A percentile compares a stretch with the other conserved stretches of the same genome.
Conservation (phyloP, 2,797 vertebrate species). For the Pangasius larnaudii region DNA sequence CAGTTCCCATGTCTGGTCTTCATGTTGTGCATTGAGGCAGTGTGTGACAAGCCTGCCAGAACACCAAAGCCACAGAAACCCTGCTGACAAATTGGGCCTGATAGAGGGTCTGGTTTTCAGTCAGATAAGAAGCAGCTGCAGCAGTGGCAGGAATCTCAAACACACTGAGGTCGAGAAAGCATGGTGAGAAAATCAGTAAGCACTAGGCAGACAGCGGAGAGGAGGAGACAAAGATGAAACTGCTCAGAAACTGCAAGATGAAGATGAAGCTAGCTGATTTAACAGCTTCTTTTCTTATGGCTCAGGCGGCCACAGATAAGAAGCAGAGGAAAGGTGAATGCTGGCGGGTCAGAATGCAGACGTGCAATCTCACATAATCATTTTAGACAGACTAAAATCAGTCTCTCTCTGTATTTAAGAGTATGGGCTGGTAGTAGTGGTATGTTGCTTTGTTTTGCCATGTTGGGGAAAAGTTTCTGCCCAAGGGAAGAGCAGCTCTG, state of each 20-base stretch:
- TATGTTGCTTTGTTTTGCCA: slow-evolving; percentile 43
- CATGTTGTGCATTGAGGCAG: slow-evolving; percentile 60
- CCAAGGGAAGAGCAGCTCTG: neutral
- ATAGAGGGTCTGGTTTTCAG: slow-evolving; percentile 66
- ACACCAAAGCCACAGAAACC: slow-evolving; percentile 60
- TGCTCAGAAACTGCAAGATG: neutral
- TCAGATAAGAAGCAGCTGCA: slow-evolving; percentile 33
- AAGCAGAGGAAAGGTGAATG: slow-evolving; percentile 40
- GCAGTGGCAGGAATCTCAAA: slow-evolving; percentile 35
- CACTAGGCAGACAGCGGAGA: neutral
- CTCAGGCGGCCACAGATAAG: neutral
- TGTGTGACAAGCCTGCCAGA: slow-evolving; percentile 57
- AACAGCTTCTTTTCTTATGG: neutral
- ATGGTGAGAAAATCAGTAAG: slow-evolving; percentile 24
- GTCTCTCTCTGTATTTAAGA: slow-evolving; percentile 55
- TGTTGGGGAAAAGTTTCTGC: neutral
- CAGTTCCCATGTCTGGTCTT: slow-evolving; percentile 58
- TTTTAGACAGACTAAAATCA: slow-evolving; percentile 63
- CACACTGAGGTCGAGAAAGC: slow-evolving; percentile 30
- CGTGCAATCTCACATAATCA: slow-evolving; percentile 30
- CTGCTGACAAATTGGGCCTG: slow-evolving; percentile 65
- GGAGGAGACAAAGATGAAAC: slow-evolving; percentile 41
- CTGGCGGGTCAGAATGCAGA: slow-evolving; percentile 14
- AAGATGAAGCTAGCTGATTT: neutral
- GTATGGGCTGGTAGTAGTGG: slow-evolving; percentile 59